Evolutionary conservation across 2,113 vertebrate genomes (phyloP).

Genomic region (Coreoperca whiteheadi): DNA sequence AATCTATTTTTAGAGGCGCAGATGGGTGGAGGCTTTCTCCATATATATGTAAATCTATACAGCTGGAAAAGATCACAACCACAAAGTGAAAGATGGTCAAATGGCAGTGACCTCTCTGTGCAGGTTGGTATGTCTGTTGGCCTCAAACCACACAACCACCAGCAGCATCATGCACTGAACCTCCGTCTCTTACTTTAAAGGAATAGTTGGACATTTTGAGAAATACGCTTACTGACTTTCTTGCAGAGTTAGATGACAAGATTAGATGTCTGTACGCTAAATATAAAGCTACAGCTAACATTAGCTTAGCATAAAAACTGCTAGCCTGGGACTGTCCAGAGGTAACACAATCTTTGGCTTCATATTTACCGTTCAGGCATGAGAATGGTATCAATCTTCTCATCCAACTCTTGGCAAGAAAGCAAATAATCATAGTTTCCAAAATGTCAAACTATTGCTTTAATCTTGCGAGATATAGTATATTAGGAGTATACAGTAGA

Average conservation of each 20-base stretch:
- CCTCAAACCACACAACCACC: background rate
- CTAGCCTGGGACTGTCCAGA: background rate
- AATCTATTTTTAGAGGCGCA: background rate
- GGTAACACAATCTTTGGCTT: background rate
- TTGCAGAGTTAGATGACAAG: background rate
- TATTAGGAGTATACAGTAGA: too few relatives aligned
- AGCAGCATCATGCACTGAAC: background rate
- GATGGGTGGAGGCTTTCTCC: constrained; percentile 6
- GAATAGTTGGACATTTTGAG: background rate
- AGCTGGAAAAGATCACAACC: background rate
- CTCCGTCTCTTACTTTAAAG: background rate
- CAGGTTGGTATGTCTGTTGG: background rate
- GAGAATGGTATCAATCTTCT: background rate
- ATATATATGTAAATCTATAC: constrained; percentile 23
- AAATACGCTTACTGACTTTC: background rate
- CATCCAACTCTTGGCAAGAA: background rate
- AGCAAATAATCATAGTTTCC: background rate
- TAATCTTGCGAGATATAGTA: background rate
- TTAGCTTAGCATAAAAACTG: background rate
- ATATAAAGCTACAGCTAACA: background rate
- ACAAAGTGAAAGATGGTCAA: constrained; percentile 31
- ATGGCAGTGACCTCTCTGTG: background rate
- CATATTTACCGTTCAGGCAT: background rate
- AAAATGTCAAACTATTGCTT: background rate
- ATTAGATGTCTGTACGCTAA: background rate